Evolutionary conservation across 2,888 invertebrate genomes (phyloP).

Genomic region (Brenthis hecate): DNA sequence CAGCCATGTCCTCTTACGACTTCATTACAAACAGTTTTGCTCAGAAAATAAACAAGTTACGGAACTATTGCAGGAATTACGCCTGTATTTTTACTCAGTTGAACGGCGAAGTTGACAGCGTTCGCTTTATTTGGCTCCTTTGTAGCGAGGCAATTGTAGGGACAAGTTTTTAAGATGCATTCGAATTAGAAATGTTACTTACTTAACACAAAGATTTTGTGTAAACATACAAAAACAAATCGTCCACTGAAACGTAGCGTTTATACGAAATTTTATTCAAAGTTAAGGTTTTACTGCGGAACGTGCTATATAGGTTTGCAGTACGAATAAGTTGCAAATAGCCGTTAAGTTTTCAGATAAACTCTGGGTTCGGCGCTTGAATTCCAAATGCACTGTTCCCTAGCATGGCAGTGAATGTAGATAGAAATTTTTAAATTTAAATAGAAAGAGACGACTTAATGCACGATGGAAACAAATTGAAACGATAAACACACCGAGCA

Average conservation of each 20-base stretch:
- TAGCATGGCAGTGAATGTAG: conserved; percentile 1
- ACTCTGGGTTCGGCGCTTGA: conserved; percentile 12
- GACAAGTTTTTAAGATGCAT: conserved; percentile 9
- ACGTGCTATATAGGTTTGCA: conserved; percentile 16
- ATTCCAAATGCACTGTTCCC: conserved; percentile 10
- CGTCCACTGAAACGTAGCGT: not conserved
- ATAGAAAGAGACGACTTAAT: conserved; percentile 15
- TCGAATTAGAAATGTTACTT: conserved; percentile 21
- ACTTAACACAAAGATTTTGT: conserved; percentile 1
- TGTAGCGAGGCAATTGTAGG: conserved; percentile 20
- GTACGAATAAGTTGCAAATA: conserved; percentile 20
- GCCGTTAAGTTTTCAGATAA: conserved; percentile 21
- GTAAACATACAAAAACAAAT: not conserved
- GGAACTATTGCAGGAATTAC: conserved; percentile 36
- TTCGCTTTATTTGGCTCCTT: conserved; percentile 26
- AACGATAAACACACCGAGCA: conserved; percentile 4
- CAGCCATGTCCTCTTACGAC: conserved; percentile 36
- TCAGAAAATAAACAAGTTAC: conserved; percentile 37
- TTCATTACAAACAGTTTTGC: conserved; percentile 42
- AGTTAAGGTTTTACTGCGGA: conserved; percentile 10
- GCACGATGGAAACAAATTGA: conserved; percentile 14
- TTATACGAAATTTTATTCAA: conserved; percentile 4
- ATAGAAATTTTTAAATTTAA: conserved; percentile 16
- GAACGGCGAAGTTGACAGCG: conserved; percentile 21
- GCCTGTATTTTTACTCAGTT: conserved; percentile 33